These are phyloP conservation scores for Yponomeuta evonymella DNA, from an alignment of 2,888 invertebrate genomes.

Conservation along the genomic window DNA sequence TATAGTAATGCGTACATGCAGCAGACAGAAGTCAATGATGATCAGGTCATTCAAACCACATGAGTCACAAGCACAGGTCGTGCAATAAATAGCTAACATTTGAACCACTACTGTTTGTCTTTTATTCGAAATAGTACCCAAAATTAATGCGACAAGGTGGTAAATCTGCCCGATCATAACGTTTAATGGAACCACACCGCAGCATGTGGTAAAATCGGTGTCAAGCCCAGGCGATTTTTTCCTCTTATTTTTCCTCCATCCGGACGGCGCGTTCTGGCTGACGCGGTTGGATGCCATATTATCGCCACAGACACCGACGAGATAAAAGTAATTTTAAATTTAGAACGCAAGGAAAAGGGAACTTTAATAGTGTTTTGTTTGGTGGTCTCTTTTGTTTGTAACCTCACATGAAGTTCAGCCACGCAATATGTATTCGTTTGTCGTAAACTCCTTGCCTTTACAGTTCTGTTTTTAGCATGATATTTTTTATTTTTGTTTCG, in stretches of 20 bases:
- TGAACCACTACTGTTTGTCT: not conserved
- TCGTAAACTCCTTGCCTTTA: not conserved
- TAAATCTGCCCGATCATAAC: not conserved
- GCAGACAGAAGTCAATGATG: not conserved
- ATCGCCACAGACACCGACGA: slow-evolving; percentile 21
- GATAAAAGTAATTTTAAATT: slow-evolving; percentile 57
- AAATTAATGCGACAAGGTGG: not conserved
- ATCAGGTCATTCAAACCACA: not conserved
- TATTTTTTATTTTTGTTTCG: too few relatives aligned
- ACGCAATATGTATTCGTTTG: not conserved
- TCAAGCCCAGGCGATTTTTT: not conserved
- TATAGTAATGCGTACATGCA: not conserved
- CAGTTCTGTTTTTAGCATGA: too few relatives aligned
- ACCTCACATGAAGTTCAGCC: not conserved
- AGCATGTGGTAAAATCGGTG: not conserved
- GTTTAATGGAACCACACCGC: not conserved
- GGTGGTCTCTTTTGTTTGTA: slow-evolving; percentile 15
- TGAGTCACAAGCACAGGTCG: not conserved
- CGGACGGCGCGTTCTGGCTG: slow-evolving; percentile 5
- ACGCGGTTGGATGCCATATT: not conserved
- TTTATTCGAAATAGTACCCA: not conserved
- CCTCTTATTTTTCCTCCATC: slow-evolving; percentile 7
- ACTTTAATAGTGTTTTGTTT: slow-evolving; percentile 22
- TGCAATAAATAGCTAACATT: too few relatives aligned
- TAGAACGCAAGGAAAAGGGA: slow-evolving; percentile 34